Base-by-base conservation (phyloP, 2,888 invertebrate species). In the Dolomedes plantarius region DNA sequence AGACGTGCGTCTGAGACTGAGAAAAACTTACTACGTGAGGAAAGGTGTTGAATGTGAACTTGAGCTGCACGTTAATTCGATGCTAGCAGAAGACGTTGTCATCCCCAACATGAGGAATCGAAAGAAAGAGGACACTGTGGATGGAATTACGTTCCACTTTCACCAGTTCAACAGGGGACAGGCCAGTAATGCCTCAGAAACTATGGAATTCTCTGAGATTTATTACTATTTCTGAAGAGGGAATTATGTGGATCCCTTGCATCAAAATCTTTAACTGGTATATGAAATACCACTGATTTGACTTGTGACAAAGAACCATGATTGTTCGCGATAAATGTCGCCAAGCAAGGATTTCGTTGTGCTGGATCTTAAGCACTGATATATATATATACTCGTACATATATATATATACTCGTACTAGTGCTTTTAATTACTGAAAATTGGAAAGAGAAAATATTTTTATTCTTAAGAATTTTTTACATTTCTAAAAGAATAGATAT, bases 21-120 rank as follows among this genome's bases (percentile, higher is more conserved):
- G 85, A 46, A 87, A 87, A 56, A 87, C 88, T 16, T 87, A 87
- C 64, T 88, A 75, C 71, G 81, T 87, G 7, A 56, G 88, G 29
- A 88, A 88, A 39, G 88, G 88, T 0, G 31, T 88, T 9, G 88
- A 88, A 68, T 87, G 86, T 27, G 88, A 88, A 31, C 64, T 88
- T n/a, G 88, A 88, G 77, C 68, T 88, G 62, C 88, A 88, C 27
- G 82, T 87, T 13, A 80, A 82, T 46, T 78, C 83, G 7, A 79
- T 87, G 80, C 68, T 88, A 9, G 87, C 87, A 0, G 87, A 88
- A 56, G 88, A 88, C 27, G 87, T 88, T 3, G 87, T 88, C 28
- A 78, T 87, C 6, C 88, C 88, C 3, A 86, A 85, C 41, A 74
- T 87, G 86, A 76, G 85, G 28, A 87, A 87, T 39, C 19, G 88